A percentile compares a stretch with the other conserved stretches of the same genome.
Evolutionary conservation across 2,888 invertebrate genomes (phyloP).

Genomic region (Mycalesis mineus): DNA sequence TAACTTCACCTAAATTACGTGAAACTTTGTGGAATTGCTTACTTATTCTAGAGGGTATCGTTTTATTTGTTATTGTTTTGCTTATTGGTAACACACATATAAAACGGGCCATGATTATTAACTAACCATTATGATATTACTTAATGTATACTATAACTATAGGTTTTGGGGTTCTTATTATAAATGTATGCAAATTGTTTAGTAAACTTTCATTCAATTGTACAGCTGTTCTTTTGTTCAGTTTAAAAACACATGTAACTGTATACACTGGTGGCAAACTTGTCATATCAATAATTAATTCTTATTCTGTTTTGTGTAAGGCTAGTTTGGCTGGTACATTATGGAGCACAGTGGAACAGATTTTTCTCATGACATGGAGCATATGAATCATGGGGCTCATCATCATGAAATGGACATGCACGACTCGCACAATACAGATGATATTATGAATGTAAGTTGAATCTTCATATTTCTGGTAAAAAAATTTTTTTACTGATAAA

Average conservation of each 20-base stretch:
- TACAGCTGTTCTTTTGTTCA: constrained; percentile 19
- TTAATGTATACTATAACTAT: neutral
- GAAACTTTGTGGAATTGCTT: neutral
- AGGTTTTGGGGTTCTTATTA: constrained; percentile 25
- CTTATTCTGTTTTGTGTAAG: constrained; percentile 2
- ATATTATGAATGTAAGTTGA: constrained; percentile 37
- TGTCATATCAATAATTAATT: constrained; percentile 1
- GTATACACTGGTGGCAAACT: neutral
- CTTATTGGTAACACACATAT: neutral
- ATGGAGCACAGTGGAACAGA: constrained; percentile 40
- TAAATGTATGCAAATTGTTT: constrained; percentile 29
- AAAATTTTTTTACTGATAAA: neutral
- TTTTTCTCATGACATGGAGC: constrained; percentile 39
- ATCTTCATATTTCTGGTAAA: neutral
- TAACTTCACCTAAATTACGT: neutral
- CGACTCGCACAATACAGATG: constrained; percentile 37
- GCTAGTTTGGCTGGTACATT: constrained; percentile 7
- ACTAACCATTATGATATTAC: too few species aligned
- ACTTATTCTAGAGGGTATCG: neutral
- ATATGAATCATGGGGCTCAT: constrained; percentile 13
- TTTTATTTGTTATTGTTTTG: neutral
- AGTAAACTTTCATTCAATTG: constrained; percentile 30
- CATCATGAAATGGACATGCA: constrained; percentile 34
- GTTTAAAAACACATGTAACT: constrained; percentile 21
- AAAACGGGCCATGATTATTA: too few species aligned